Percentiles rank a stretch among this genome's conserved stretches.
These are phyloP conservation scores for Zootoca vivipara DNA, from an alignment of 2,113 vertebrate species.

Conservation along the genomic window DNA sequence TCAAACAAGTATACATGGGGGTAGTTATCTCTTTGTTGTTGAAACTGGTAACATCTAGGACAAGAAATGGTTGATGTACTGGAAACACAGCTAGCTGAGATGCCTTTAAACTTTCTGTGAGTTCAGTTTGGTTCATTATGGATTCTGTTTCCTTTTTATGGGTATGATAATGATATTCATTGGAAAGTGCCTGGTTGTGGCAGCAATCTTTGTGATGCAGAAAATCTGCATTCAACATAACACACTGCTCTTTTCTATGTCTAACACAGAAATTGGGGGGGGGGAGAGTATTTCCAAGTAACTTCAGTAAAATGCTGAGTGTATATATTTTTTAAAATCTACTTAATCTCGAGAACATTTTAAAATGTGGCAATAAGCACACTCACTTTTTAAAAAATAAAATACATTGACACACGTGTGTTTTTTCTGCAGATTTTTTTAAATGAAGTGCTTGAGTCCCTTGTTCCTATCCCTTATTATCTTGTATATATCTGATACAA, in stretches of 20 bases:
- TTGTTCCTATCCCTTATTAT: neutral
- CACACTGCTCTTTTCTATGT: neutral
- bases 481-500: slow-evolving; percentile 1
- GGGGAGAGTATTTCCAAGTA: slow-evolving; percentile 14
- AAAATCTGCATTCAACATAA: slow-evolving; percentile 39
- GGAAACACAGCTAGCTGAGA: neutral
- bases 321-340: neutral
- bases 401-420: neutral
- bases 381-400: neutral
- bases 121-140: slow-evolving; percentile 6
- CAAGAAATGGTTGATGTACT: slow-evolving; percentile 33
- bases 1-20: neutral
- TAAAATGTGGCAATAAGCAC: neutral
- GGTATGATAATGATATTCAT: slow-evolving; percentile 62
- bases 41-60: slow-evolving; percentile 19
- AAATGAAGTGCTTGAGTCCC: neutral
- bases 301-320: slow-evolving; percentile 7
- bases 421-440: neutral
- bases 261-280: neutral
- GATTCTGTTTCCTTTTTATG: slow-evolving; percentile 41
- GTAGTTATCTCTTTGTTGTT: slow-evolving; percentile 17
- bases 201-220: slow-evolving; percentile 29
- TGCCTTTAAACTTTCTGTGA: slow-evolving; percentile 14
- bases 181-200: slow-evolving; percentile 32
- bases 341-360: neutral